Evolutionary conservation across 2,888 invertebrate genomes (phyloP).

Genomic region (Rhingia rostrata): DNA sequence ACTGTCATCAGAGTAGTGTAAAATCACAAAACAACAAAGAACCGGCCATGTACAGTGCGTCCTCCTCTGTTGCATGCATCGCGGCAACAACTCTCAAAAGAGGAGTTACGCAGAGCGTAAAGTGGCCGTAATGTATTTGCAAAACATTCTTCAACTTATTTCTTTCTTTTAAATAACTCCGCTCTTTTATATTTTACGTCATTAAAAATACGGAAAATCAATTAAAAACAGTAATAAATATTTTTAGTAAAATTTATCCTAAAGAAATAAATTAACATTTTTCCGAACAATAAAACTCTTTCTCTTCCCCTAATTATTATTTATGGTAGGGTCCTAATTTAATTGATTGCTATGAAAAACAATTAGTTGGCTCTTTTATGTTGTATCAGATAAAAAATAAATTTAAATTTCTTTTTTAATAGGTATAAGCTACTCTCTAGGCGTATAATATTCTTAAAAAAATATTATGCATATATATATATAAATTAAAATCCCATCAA

Average conservation of each 20-base stretch:
- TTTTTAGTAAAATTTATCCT: slow-evolving; percentile 54
- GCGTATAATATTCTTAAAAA: slow-evolving; percentile 45
- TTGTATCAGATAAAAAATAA: slow-evolving; percentile 45
- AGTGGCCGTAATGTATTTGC: slow-evolving; percentile 69
- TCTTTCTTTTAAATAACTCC: slow-evolving; percentile 15
- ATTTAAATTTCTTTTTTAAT: slow-evolving; percentile 55
- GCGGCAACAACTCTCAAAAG: slow-evolving; percentile 53
- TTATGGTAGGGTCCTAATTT: slow-evolving; percentile 44
- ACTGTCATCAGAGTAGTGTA: slow-evolving; percentile 56
- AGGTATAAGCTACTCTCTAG: slow-evolving; percentile 63
- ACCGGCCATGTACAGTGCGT: slow-evolving; percentile 59
- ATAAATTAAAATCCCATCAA: slow-evolving; percentile 47
- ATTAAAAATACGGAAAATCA: slow-evolving; percentile 21
- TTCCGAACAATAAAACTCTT: slow-evolving; percentile 24
- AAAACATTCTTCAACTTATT: slow-evolving; percentile 63
- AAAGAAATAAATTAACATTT: slow-evolving; percentile 21
- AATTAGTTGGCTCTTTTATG: slow-evolving; percentile 48
- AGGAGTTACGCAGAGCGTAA: slow-evolving; percentile 31
- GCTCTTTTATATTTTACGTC: slow-evolving; percentile 44
- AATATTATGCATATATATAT: slow-evolving; percentile 38
- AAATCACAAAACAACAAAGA: slow-evolving; percentile 57
- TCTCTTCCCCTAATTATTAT: slow-evolving; percentile 21
- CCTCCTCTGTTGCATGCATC: slow-evolving; percentile 48
- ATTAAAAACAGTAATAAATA: slow-evolving; percentile 21
- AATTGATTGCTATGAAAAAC: slow-evolving; percentile 35